These are phyloP conservation scores for Hecatera dysodea DNA, from an alignment of 2,888 invertebrate genomes.

Conservation along the genomic window DNA sequence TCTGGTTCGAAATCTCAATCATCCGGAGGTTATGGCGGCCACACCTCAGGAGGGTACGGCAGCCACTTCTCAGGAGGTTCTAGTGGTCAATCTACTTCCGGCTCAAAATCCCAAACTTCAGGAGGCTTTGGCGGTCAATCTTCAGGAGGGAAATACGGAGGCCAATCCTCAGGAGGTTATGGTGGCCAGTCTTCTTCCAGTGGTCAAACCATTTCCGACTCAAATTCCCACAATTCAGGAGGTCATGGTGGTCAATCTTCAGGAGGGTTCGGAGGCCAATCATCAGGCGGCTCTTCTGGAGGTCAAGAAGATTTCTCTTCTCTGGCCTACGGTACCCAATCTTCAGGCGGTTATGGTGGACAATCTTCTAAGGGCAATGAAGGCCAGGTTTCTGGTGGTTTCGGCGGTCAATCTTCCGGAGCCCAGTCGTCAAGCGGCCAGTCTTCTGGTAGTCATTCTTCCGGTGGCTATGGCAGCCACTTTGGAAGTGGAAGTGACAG, in stretches of 20 bases:
- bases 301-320: slow-evolving; percentile 20
- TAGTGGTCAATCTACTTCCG: slow-evolving; percentile 12
- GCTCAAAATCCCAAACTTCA: too few species aligned
- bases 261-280: background rate
- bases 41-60: slow-evolving; percentile 20
- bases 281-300: slow-evolving; percentile 25
- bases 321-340: slow-evolving; percentile 21
- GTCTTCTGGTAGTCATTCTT: slow-evolving; percentile 15
- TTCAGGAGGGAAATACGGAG: too few species aligned
- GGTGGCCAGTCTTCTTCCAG: slow-evolving; percentile 8
- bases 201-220: background rate
- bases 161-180: slow-evolving; percentile 10
- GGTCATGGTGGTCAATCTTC: slow-evolving; percentile 4
- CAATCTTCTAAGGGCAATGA: slow-evolving; percentile 20
- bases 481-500: slow-evolving; percentile 21
- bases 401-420: background rate
- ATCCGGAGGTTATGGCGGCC: slow-evolving; percentile 11
- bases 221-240: slow-evolving; percentile 18
- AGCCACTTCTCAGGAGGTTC: slow-evolving; percentile 18
- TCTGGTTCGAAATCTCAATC: slow-evolving; percentile 29
- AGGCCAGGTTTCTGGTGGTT: slow-evolving; percentile 7
- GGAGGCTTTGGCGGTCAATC: background rate
- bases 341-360: slow-evolving; percentile 3
- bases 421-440: slow-evolving; percentile 9
- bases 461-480: slow-evolving; percentile 2